Evolutionary conservation across 2,888 invertebrate genomes (phyloP).

Genomic region (Nemotelus nigrinus): DNA sequence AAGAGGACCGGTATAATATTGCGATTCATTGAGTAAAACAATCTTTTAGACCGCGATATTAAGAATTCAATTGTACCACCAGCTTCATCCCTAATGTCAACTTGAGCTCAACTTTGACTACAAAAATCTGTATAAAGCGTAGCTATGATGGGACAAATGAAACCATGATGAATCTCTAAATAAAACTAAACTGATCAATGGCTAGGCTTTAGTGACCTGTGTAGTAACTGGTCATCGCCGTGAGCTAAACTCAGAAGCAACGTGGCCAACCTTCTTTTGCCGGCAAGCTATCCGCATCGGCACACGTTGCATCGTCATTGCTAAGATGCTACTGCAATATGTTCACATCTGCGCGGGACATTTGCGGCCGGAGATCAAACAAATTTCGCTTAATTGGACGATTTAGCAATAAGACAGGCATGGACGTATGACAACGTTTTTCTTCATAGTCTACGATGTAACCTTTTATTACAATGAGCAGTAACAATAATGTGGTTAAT

Average conservation of each 20-base stretch:
- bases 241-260: conserved; percentile 34
- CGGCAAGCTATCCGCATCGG: conserved; percentile 8
- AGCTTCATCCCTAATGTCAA: no score
- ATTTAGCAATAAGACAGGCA: conserved; percentile 50
- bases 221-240: conserved; percentile 33
- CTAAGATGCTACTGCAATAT: conserved; percentile 29
- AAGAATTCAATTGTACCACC: no score
- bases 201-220: conserved; percentile 18
- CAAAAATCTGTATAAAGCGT: no score
- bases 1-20: not conserved
- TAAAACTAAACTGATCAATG: not conserved
- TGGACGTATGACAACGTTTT: conserved; percentile 19
- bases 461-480: no score
- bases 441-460: not conserved
- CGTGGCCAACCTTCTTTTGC: not conserved
- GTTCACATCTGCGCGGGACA: conserved; percentile 42
- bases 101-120: no score
- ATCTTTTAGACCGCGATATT: no score
- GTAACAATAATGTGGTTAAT: no score
- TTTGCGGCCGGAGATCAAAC: conserved; percentile 50
- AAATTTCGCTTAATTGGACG: conserved; percentile 52
- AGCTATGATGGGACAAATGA: no score
- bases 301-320: conserved; percentile 29
- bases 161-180: no score
- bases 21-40: no score